Conservation (phyloP, 2,888 invertebrate species). For the Sphaeridia pumilis region DNA sequence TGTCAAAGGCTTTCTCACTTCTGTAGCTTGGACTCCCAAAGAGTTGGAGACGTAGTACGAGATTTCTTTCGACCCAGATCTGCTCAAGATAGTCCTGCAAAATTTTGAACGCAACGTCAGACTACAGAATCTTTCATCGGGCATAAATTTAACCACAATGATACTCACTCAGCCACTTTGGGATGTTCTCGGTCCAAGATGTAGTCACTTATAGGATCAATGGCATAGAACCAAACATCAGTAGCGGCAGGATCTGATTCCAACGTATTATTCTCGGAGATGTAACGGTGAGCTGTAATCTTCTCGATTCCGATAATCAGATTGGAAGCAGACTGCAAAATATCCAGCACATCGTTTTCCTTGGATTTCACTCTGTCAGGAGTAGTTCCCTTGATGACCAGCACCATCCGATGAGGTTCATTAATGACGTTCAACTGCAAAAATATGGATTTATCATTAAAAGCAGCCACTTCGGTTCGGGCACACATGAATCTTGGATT, state of each 20-base stretch:
- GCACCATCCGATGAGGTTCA: slow-evolving; percentile 61
- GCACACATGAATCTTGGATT: neutral
- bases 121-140: neutral
- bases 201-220: slow-evolving; percentile 64
- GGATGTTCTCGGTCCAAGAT: slow-evolving; percentile 62
- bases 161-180: slow-evolving; percentile 53
- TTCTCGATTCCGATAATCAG: slow-evolving; percentile 70
- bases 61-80: slow-evolving; percentile 52
- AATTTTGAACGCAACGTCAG: neutral
- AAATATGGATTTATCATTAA: neutral
- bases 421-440: slow-evolving; percentile 62
- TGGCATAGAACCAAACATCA: slow-evolving; percentile 75
- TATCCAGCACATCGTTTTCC: slow-evolving; percentile 47
- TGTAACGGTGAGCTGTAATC: slow-evolving; percentile 61
- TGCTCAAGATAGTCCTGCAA: slow-evolving; percentile 49
- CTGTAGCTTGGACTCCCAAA: slow-evolving; percentile 56
- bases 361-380: slow-evolving; percentile 55
- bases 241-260: slow-evolving; percentile 59
- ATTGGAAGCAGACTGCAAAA: slow-evolving; percentile 60
- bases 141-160: neutral
- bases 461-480: neutral
- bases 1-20: slow-evolving; percentile 51
- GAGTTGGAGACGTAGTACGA: slow-evolving; percentile 56
- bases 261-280: slow-evolving; percentile 62
- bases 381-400: slow-evolving; percentile 62